Conservation (phyloP, 30 jellyfish, hydroid and myxozoan genomes). For the Pelagia noctiluca region DNA sequence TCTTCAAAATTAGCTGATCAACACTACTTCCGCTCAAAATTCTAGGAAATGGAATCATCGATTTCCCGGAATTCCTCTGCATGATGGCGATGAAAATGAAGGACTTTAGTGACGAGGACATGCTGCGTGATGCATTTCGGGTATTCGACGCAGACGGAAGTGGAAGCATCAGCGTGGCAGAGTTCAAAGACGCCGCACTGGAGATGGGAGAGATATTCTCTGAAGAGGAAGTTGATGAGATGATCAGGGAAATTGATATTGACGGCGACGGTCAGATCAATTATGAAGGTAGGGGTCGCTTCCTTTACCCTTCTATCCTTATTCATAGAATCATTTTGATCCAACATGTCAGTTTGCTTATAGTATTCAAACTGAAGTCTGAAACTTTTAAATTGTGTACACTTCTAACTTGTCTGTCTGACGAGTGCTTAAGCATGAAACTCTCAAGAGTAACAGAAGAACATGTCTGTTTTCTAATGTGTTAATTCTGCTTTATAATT, state of each 20-base stretch:
- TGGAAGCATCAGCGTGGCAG: constrained; percentile 83
- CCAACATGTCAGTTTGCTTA: background rate
- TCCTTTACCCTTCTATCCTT: background rate
- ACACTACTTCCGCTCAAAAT: background rate
- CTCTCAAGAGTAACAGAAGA: no score
- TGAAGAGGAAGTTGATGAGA: constrained; percentile 87
- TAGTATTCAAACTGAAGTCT: background rate
- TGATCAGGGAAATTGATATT: constrained; percentile 80
- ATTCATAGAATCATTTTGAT: background rate
- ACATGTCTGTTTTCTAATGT: no score
- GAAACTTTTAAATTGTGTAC: no score
- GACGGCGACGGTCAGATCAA: constrained; percentile 91
- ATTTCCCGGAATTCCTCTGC: constrained; percentile 79
- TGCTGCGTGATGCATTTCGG: constrained; percentile 81
- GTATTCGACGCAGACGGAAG: constrained; percentile 89
- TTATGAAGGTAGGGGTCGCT: constrained; percentile 61
- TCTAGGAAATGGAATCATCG: constrained; percentile 78
- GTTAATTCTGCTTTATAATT: no score
- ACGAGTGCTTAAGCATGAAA: no score
- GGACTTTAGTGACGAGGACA: constrained; percentile 70
- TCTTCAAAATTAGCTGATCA: background rate
- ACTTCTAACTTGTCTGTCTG: no score
- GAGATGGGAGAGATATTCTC: constrained; percentile 86
- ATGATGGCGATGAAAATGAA: constrained; percentile 82
- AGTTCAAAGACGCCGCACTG: constrained; percentile 73